Evolutionary conservation across 2,113 vertebrate genomes (phyloP).

Genomic region (Piprites chloris): DNA sequence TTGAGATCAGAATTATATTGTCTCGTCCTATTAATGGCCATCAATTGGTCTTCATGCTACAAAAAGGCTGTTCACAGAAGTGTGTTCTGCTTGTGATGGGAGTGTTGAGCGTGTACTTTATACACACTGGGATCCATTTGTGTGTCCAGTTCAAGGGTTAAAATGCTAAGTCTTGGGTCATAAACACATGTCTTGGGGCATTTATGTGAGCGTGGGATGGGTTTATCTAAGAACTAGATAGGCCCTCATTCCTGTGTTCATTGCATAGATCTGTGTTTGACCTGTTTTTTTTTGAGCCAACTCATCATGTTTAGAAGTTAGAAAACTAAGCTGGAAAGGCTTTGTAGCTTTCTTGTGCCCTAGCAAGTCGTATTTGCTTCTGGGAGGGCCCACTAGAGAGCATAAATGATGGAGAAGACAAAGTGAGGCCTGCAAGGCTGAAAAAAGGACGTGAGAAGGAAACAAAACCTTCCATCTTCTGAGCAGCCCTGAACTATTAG

Average conservation of each 20-base stretch:
- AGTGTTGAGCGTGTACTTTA: neutral
- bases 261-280: neutral
- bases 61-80: neutral
- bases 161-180: neutral
- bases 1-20: neutral
- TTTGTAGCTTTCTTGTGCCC: neutral
- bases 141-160: neutral
- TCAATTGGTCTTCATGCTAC: neutral
- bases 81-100: neutral
- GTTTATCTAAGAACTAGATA: neutral
- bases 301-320: neutral
- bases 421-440: neutral
- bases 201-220: neutral
- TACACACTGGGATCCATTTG: neutral
- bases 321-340: neutral
- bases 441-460: neutral
- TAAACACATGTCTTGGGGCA: fast-evolving
- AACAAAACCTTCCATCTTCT: neutral
- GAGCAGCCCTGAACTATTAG: neutral
- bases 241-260: neutral
- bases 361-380: neutral
- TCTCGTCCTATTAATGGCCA: neutral
- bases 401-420: neutral
- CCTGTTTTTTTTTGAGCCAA: neutral
- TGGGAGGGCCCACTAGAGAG: neutral